phyloP scores from a whole-genome alignment of 2,113 vertebrate species.

The Lanius ludovicianus region DNA sequence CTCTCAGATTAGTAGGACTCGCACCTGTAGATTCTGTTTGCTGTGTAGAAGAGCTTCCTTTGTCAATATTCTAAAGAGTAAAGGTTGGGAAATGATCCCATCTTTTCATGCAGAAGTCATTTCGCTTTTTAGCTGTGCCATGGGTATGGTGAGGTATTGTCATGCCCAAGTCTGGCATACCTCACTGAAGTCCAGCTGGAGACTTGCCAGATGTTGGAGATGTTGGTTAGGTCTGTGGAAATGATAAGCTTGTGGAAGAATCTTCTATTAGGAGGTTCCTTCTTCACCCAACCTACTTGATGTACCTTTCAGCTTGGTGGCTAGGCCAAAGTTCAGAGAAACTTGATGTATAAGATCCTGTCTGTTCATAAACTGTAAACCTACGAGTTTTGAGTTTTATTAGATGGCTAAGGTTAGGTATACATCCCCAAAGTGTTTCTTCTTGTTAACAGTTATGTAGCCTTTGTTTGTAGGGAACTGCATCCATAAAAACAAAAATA shows the following conservation, averaged over 20 bases:
- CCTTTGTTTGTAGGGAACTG: neutral
- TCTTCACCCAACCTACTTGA: neutral
- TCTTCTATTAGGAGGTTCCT: neutral
- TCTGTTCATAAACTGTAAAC: neutral
- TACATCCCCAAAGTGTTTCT: neutral
- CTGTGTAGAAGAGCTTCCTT: neutral
- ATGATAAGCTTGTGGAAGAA: neutral
- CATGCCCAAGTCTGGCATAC: accelerated
- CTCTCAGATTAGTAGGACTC: neutral
- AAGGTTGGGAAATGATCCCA: neutral
- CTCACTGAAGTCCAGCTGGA: neutral
- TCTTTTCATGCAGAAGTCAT: neutral
- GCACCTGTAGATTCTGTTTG: neutral
- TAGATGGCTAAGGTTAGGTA: neutral
- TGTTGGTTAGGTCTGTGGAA: neutral
- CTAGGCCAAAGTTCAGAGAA: neutral
- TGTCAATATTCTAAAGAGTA: neutral
- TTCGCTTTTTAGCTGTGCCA: neutral
- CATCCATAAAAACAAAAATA: neutral
- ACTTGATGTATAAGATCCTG: neutral
- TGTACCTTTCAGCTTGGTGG: neutral
- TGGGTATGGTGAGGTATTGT: neutral
- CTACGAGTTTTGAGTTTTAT: neutral
- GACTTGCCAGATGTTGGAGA: neutral
- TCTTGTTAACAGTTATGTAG: neutral